Evolutionary conservation across 1,140 invertebrate species (phyloP).

Genomic region (Diprion similis): DNA sequence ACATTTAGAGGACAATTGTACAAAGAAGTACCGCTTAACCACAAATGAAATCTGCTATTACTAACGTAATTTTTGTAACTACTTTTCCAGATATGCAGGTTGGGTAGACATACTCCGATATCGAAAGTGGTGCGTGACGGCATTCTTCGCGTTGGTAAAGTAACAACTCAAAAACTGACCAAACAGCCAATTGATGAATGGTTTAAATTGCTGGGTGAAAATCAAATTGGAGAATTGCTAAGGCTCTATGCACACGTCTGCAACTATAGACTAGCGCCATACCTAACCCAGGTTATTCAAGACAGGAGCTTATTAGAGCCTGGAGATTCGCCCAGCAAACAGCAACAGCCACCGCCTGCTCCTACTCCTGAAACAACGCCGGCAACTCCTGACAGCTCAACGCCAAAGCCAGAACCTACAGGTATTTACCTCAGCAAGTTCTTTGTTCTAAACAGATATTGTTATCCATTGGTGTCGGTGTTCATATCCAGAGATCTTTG

Average conservation of each 20-base stretch:
- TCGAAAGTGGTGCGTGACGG: conserved; percentile 85
- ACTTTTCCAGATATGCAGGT: conserved; percentile 72
- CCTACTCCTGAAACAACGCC: conserved; percentile 54
- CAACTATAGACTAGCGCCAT: conserved; percentile 80
- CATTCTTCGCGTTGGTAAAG: conserved; percentile 84
- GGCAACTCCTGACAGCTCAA: conserved; percentile 57
- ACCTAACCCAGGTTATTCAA: conserved; percentile 79
- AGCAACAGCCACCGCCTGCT: conserved; percentile 37
- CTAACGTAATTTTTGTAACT: conserved; percentile 21
- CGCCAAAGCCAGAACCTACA: conserved; percentile 51
- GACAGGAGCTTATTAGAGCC: conserved; percentile 83
- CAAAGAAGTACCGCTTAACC: background rate
- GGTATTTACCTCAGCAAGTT: conserved; percentile 36
- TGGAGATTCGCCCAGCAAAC: conserved; percentile 43
- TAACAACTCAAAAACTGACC: conserved; percentile 63
- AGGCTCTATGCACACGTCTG: conserved; percentile 87
- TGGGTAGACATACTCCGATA: conserved; percentile 90
- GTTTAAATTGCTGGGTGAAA: conserved; percentile 85
- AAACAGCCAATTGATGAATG: conserved; percentile 87
- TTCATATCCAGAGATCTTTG: too few species aligned
- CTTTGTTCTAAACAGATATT: too few species aligned
- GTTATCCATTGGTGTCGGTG: too few species aligned
- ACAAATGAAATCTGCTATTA: background rate
- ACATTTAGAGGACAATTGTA: conserved; percentile 8
- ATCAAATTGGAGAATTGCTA: conserved; percentile 79